Conservation (phyloP, 2,797 vertebrate genomes). For the Myotis vivesi region DNA sequence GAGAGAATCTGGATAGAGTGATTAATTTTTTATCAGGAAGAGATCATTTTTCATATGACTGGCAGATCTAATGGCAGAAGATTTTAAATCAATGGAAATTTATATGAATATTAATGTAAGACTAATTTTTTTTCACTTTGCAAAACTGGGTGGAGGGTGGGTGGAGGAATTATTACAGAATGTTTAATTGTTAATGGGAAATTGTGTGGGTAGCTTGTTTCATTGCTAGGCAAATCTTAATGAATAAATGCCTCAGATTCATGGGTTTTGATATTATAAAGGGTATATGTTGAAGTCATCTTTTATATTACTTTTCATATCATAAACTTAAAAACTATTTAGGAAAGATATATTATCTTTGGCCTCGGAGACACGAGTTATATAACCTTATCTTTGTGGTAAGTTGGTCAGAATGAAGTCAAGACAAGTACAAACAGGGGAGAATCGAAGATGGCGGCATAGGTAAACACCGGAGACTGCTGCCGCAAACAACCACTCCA, state of each 20-base stretch:
- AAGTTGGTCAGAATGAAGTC: neutral
- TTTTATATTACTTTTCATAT: conserved; percentile 39
- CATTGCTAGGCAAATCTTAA: conserved; percentile 61
- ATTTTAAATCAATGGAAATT: conserved; percentile 46
- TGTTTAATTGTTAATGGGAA: conserved; percentile 62
- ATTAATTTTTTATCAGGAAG: conserved; percentile 25
- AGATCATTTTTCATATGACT: conserved; percentile 39
- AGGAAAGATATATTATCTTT: neutral
- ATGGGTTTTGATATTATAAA: neutral
- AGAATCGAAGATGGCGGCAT: no score
- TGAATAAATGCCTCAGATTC: conserved; percentile 58
- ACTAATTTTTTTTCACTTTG: conserved; percentile 33
- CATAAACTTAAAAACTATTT: neutral
- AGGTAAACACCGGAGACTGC: no score
- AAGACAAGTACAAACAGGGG: neutral
- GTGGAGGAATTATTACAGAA: conserved; percentile 65
- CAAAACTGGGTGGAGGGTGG: conserved; percentile 55
- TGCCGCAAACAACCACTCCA: no score
- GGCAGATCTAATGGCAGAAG: conserved; percentile 1
- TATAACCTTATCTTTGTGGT: neutral
- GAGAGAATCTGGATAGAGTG: neutral
- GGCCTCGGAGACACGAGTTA: neutral
- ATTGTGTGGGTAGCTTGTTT: conserved; percentile 72
- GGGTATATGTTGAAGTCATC: neutral
- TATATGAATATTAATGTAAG: conserved; percentile 12